Base-by-base conservation (phyloP, 2,113 vertebrate genomes). In the Lagenorhynchus albirostris region DNA sequence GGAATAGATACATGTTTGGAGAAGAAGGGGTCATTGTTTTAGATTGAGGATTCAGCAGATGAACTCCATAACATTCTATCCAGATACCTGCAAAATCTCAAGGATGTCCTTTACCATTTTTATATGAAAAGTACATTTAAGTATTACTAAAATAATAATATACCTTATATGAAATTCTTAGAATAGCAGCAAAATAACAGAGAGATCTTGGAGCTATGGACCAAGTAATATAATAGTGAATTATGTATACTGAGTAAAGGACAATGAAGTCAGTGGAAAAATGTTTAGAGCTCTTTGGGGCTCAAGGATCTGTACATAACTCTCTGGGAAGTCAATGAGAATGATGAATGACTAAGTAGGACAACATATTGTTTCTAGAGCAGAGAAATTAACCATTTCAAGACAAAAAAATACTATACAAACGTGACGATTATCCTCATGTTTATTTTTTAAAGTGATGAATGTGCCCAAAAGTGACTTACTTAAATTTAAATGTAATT, bases 401-500 rank as follows among this genome's bases (percentile, higher is more conserved):
- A 94, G 96, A 63, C 8, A 95, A 97, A 63, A 91, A 86, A 95
- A 68, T 76, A 90, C 63, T 92, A 70, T 67, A 92, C 5, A 83
- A 89, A 91, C 67, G 33, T 84, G 47, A 23, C 92, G 41, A 41
- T 84, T 87, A 41, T 63, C 84, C 26, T 87, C 25, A 29, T 68
- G 68, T 71, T 96, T 62, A 8, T 92, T 92, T 82, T 96, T 31
- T 38, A 94, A 92, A 76, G 44, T 95, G 84, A 84, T 89, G 29
- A 76, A 67, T 71, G 23, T 96, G 63, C 36, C 84, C n/a, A 58
- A 83, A 93, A 84, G 23, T 80, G 50, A 90, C 47, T 91, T 93
- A 93, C 67, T 96, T 86, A 95, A 93, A 95, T 86, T 29, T 94
- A 96, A 96, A 71, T 67, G 21, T 86, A 83, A 84, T 94, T 94